phyloP scores from a whole-genome alignment of 2,797 vertebrate genomes.

The Anguilla obscura region DNA sequence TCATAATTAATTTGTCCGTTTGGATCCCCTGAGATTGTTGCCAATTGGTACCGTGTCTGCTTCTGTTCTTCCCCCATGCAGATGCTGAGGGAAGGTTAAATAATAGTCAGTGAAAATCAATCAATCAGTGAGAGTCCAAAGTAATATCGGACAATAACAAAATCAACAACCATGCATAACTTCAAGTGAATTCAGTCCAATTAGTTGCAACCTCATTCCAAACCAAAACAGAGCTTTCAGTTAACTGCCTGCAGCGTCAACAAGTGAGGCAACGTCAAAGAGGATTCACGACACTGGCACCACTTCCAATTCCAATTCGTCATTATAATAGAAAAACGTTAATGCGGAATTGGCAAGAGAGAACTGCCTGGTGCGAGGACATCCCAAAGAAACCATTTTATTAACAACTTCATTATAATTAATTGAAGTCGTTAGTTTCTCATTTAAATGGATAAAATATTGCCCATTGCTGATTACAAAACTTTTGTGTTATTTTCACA shows the following conservation, averaged over 20 bases:
- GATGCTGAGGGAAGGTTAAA: neutral
- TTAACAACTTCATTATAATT: conserved; percentile 24
- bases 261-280: conserved; percentile 4
- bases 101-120: neutral
- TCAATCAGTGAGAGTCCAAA: no score
- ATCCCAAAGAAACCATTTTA: conserved; percentile 18
- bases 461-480: neutral
- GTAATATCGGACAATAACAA: conserved; percentile 2
- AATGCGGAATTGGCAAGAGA: neutral
- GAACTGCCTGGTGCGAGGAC: neutral
- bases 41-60: neutral
- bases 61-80: neutral
- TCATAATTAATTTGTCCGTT: neutral
- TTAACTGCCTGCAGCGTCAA: neutral
- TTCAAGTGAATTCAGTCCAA: conserved; percentile 1
- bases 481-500: neutral
- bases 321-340: neutral
- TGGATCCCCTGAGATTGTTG: neutral
- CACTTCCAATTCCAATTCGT: conserved; percentile 3
- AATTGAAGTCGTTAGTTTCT: neutral
- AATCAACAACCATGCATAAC: neutral
- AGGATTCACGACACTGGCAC: neutral
- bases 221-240: neutral
- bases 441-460: neutral
- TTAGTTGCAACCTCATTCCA: neutral